Percentiles rank a stretch among this genome's conserved stretches.
Evolutionary conservation across 92 coral and sea anemone species (phyloP).

Genomic region (Umimayanthus kanabou): DNA sequence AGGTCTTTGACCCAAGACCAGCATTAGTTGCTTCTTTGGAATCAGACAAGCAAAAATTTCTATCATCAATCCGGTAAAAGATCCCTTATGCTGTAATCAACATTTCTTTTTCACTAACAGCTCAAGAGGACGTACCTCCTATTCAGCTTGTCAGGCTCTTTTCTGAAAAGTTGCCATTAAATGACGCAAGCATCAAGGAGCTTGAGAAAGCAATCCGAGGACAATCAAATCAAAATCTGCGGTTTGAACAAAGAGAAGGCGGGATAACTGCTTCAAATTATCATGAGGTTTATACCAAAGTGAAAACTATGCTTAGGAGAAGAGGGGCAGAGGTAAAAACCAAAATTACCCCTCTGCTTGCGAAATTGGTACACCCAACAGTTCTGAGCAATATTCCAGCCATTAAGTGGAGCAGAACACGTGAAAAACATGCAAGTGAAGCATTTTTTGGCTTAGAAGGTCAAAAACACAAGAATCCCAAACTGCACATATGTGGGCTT

Average conservation of each 20-base stretch:
- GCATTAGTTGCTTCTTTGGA: background rate
- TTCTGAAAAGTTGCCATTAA: slow-evolving; percentile 50
- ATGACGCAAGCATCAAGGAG: slow-evolving; percentile 40
- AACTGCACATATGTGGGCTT: slow-evolving; percentile 42
- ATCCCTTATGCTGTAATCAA: slow-evolving; percentile 44
- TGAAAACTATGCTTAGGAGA: slow-evolving; percentile 22
- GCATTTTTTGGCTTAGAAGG: slow-evolving; percentile 38
- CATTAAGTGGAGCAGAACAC: slow-evolving; percentile 46
- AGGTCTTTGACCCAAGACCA: slow-evolving; percentile 60
- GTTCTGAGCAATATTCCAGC: slow-evolving; percentile 41
- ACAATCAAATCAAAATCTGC: slow-evolving; percentile 29
- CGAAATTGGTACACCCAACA: slow-evolving; percentile 7
- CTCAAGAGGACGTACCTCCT: slow-evolving; percentile 38
- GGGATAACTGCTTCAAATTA: slow-evolving; percentile 43
- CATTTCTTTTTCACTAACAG: slow-evolving; percentile 31
- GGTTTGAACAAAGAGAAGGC: slow-evolving; percentile 49
- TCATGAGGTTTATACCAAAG: slow-evolving; percentile 50
- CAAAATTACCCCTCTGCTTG: slow-evolving; percentile 33
- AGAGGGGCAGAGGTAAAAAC: slow-evolving; percentile 43
- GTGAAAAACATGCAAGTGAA: slow-evolving; percentile 45
- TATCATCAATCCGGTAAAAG: background rate
- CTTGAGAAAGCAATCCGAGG: slow-evolving; percentile 53
- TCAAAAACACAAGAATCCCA: slow-evolving; percentile 22
- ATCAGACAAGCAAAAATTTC: slow-evolving; percentile 4
- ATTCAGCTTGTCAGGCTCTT: slow-evolving; percentile 26